Conservation (phyloP, 2,797 vertebrate genomes). For the Brachymystax lenok region DNA sequence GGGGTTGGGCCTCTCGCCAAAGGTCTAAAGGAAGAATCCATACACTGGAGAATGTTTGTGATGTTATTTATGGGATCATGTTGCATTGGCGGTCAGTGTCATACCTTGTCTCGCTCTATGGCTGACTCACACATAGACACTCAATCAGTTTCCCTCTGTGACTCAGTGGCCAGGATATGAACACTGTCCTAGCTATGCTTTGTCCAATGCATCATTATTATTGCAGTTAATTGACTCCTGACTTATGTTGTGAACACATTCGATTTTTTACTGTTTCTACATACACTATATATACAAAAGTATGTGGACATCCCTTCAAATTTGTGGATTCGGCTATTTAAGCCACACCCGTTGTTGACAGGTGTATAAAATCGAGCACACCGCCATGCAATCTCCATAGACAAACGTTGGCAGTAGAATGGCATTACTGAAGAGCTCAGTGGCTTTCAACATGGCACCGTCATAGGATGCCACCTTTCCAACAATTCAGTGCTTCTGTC, state of each 20-base stretch:
- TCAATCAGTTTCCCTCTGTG: constrained; percentile 71
- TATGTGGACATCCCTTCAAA: too few species aligned
- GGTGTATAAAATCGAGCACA: too few species aligned
- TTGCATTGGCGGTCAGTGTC: constrained; percentile 64
- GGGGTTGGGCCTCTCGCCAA: constrained; percentile 51
- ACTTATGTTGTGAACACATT: constrained; percentile 38
- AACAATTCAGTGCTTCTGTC: too few species aligned
- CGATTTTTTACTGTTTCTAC: constrained; percentile 2
- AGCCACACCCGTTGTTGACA: too few species aligned
- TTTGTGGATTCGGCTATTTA: too few species aligned
- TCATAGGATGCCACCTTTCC: too few species aligned
- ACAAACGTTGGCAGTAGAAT: too few species aligned
- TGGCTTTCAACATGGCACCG: too few species aligned
- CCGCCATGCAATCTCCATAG: too few species aligned
- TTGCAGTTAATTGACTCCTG: constrained; percentile 47
- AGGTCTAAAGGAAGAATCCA: constrained; percentile 60
- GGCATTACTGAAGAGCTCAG: too few species aligned
- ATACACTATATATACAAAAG: neutral
- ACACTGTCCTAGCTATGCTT: constrained; percentile 59
- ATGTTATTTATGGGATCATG: constrained; percentile 74
- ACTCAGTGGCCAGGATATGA: constrained; percentile 46
- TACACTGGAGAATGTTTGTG: constrained; percentile 71
- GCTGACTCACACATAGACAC: constrained; percentile 71
- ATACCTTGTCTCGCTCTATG: constrained; percentile 51
- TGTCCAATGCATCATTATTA: constrained; percentile 62